These are phyloP conservation scores for Scortum barcoo DNA, from an alignment of 2,113 vertebrate genomes.

Conservation along the genomic window DNA sequence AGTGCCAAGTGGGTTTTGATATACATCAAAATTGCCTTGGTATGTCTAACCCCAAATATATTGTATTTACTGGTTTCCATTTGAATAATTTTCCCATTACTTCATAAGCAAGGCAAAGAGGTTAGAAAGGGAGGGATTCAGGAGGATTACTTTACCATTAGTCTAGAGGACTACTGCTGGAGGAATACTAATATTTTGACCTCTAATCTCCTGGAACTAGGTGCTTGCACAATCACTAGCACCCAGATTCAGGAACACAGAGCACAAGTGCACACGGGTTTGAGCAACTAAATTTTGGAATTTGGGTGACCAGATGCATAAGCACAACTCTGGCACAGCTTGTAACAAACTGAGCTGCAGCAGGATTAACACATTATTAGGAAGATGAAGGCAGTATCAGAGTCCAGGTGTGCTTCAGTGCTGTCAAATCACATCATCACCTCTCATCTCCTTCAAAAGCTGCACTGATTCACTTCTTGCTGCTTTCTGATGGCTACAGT, in stretches of 20 bases:
- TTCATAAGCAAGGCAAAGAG: not conserved
- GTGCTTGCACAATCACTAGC: not conserved
- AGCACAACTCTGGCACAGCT: not conserved
- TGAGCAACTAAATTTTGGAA: not conserved
- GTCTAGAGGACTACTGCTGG: conserved; percentile 4
- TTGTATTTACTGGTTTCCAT: not conserved
- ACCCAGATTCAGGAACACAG: conserved; percentile 21
- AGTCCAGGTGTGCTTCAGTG: conserved; percentile 4
- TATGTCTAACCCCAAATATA: not conserved
- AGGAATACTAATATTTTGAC: not conserved
- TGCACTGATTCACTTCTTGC: not conserved
- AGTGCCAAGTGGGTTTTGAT: too few species aligned
- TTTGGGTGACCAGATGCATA: not conserved
- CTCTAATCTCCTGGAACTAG: conserved; percentile 8
- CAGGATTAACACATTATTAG: not conserved
- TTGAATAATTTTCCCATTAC: conserved; percentile 10
- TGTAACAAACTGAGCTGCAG: conserved; percentile 1
- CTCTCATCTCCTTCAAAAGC: not conserved
- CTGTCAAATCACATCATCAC: not conserved
- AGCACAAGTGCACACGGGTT: not conserved
- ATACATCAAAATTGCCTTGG: too few species aligned
- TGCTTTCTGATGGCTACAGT: not conserved
- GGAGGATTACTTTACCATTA: conserved; percentile 51
- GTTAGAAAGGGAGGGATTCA: not conserved
- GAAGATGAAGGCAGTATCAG: not conserved